Evolutionary conservation across 53 echinoderm and acorn worm species (phyloP).

Genomic region (Glandiceps talaboti): DNA sequence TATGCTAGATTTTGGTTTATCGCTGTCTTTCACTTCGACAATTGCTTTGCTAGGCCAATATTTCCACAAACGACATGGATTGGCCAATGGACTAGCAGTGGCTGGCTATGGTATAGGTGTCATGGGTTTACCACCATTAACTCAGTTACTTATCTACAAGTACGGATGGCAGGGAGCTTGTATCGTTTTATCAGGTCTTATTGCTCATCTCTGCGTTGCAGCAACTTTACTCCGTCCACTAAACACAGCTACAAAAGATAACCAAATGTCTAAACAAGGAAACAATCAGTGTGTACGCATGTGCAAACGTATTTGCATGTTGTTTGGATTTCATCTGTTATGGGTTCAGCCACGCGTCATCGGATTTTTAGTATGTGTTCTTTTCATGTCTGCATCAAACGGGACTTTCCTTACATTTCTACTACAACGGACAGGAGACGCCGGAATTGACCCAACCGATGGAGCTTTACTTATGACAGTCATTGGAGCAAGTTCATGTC

Average conservation of each 20-base stretch:
- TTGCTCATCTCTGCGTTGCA: background rate
- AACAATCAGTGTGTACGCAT: background rate
- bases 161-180: background rate
- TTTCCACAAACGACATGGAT: background rate
- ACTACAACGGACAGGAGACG: slow-evolving; percentile 5
- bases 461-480: slow-evolving; percentile 18
- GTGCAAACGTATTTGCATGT: background rate
- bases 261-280: background rate
- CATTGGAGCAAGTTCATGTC: slow-evolving; percentile 4
- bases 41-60: background rate
- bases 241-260: too few species aligned
- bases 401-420: background rate
- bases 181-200: background rate
- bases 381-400: background rate
- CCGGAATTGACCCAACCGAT: slow-evolving; percentile 11
- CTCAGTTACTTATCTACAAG: background rate
- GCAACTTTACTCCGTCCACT: background rate
- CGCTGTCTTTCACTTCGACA: background rate
- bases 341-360: background rate
- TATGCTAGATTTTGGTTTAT: background rate
- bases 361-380: background rate
- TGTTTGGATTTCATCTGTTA: background rate
- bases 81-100: background rate
- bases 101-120: background rate
- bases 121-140: background rate